Conservation (phyloP, 2,797 vertebrate species). For the Peromyscus aztecus region DNA sequence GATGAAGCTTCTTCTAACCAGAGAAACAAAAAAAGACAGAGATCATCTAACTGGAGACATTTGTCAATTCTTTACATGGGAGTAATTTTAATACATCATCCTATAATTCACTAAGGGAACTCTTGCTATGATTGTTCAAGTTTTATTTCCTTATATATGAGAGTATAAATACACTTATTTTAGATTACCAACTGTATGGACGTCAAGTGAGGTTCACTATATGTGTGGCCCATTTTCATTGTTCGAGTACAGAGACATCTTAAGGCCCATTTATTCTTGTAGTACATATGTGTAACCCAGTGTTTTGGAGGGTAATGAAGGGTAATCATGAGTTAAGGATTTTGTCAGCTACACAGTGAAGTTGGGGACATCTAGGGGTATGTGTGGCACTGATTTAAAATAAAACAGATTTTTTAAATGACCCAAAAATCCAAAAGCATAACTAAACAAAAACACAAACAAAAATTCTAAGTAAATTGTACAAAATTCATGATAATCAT, state of each 20-base stretch:
- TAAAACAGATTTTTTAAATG: neutral
- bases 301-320: neutral
- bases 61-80: neutral
- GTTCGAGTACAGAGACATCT: neutral
- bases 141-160: neutral
- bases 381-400: neutral
- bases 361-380: neutral
- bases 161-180: neutral
- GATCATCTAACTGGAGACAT: neutral
- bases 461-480: neutral
- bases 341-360: neutral
- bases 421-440: neutral
- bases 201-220: neutral
- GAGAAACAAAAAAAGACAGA: neutral
- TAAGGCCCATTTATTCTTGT: neutral
- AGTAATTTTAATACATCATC: neutral
- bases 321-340: neutral
- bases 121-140: neutral
- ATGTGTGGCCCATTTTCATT: neutral
- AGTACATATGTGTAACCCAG: neutral
- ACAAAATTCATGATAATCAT: neutral
- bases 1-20: neutral
- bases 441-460: neutral
- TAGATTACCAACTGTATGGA: neutral
- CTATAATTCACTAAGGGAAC: neutral